Evolutionary conservation across 2,113 vertebrate species (phyloP), one percentile per base, ranked within the genome.

Genomic region (Syngnathus typhle): DNA sequence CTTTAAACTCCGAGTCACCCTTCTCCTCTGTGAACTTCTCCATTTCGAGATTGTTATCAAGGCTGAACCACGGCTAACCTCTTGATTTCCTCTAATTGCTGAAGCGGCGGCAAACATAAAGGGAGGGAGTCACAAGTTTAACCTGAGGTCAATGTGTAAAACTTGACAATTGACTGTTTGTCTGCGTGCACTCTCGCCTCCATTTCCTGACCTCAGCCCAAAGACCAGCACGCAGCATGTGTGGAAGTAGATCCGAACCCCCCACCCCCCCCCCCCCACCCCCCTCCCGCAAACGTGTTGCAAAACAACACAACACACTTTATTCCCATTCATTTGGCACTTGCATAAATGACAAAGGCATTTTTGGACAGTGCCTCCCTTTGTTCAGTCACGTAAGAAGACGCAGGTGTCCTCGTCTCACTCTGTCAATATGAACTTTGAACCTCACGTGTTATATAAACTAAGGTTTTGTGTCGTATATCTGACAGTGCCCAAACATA

Each of bases 31-130:
- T 83, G 85, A 90, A 90, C 90, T 91, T 90, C 84, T 86, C 86
- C 85, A 82, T 89, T 86, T 86, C 84, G 72, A 89, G 89, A 91
- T 91, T 77, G 84, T 90, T 91, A 92, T 92, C 90, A 79, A 80
- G 82, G 70, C 76, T 89, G 89, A 90, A 89, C 91, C 78, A 18
- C 77, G 68, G 71, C 65, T 90, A 89, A 90, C 90, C 89, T 83
- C 85, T 81, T 67, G 76, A 83, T 89, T 90, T 88, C 87, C 81
- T 85, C 77, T 23, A 67, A 87, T 82, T 86, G 82, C 78, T 44
- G 65, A 73, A 80, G 81, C 82, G 47, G 83, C 74, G 64, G 80
- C 70, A 67, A 76, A 74, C 79, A 85, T 82, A 64, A 85, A 88
- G 75, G 27, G 80, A 70, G 69, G 46, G 70, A 84, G 84, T 82